Percentiles rank a stretch among this genome's conserved stretches.
phyloP scores from a whole-genome alignment of 2,888 invertebrate genomes.

The Cylloceria caligata region DNA sequence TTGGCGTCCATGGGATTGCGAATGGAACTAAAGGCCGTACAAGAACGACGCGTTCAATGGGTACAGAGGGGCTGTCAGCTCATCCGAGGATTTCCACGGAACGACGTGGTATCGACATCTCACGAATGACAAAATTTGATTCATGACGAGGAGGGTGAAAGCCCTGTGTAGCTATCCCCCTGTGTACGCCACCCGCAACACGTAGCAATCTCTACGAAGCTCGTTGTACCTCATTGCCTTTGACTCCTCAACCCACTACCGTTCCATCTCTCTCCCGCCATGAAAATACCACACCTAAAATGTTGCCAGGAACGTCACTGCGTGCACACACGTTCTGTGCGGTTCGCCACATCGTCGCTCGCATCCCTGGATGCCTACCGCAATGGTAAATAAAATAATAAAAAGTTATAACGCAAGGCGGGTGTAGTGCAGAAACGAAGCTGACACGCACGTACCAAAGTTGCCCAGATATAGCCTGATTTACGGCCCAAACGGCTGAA shows the following conservation, averaged over 20 bases:
- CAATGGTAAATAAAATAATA: conserved; percentile 77
- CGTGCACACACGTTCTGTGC: neutral
- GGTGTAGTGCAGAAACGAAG: conserved; percentile 42
- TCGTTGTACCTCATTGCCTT: neutral
- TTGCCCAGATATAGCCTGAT: conserved; percentile 80
- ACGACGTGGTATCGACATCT: conserved; percentile 68
- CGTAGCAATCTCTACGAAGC: neutral
- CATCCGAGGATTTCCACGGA: conserved; percentile 44
- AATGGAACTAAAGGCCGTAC: conserved; percentile 7
- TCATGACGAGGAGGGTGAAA: conserved; percentile 58
- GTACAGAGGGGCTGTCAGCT: conserved; percentile 7
- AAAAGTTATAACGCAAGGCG: conserved; percentile 64
- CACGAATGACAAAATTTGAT: conserved; percentile 64
- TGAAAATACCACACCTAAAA: conserved; percentile 36
- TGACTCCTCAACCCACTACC: conserved; percentile 1
- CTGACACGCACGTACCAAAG: conserved; percentile 29
- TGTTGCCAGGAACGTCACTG: conserved; percentile 7
- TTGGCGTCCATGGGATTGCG: conserved; percentile 11
- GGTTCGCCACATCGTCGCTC: conserved; percentile 17
- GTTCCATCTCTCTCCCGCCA: neutral
- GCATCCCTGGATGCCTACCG: conserved; percentile 47
- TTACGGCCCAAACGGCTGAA: conserved; percentile 80
- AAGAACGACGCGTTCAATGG: conserved; percentile 18
- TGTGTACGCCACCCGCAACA: conserved; percentile 10
- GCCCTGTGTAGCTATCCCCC: neutral